Conservation (phyloP, 2,797 vertebrate species). For the Notamacropus eugenii region DNA sequence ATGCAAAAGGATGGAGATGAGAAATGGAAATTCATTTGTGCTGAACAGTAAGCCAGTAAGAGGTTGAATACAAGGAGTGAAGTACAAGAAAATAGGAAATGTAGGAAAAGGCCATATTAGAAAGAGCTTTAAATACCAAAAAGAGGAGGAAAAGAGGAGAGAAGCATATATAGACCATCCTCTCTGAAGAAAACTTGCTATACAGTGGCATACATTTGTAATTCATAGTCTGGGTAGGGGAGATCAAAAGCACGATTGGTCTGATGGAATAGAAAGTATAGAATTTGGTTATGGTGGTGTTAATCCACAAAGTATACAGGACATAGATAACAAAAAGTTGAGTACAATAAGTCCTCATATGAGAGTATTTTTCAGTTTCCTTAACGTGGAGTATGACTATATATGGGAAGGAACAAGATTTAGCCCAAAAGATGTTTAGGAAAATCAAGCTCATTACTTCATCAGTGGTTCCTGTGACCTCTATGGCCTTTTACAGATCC, state of each 20-base stretch:
- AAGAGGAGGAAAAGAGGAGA: no score
- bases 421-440: not conserved
- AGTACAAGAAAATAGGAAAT: no score
- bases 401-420: not conserved
- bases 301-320: not conserved
- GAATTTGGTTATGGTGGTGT: not conserved
- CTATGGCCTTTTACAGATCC: not conserved
- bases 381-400: not conserved
- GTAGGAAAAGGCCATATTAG: no score
- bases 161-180: not conserved
- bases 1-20: no score
- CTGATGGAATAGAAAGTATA: not conserved
- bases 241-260: not conserved
- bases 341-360: not conserved
- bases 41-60: no score
- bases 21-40: no score
- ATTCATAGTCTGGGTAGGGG: not conserved
- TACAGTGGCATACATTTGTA: not conserved
- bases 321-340: not conserved
- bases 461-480: not conserved
- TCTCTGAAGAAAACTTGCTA: not conserved
- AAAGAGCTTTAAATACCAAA: no score
- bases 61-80: no score
- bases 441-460: not conserved
- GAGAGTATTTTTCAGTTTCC: not conserved